Evolutionary conservation across 2,888 invertebrate genomes (phyloP).

Genomic region (Synergus gifuensis): DNA sequence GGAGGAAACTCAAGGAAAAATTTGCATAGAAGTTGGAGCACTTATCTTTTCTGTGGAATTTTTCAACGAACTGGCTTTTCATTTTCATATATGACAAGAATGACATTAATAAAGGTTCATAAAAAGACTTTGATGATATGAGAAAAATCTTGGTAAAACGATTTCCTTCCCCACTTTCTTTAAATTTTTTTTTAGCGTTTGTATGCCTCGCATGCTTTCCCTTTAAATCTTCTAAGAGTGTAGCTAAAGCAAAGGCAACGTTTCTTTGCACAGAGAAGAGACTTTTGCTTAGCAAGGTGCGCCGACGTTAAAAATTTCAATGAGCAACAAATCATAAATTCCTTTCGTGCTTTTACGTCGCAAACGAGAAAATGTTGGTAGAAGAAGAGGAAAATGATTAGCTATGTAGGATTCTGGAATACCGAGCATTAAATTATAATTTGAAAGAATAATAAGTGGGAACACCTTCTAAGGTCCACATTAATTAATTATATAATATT

Average conservation of each 20-base stretch:
- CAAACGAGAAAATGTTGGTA: conserved; percentile 17
- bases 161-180: conserved; percentile 43
- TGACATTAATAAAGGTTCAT: conserved; percentile 53
- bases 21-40: conserved; percentile 34
- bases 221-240: conserved; percentile 28
- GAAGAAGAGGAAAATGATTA: conserved; percentile 1
- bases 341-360: conserved; percentile 32
- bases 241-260: conserved; percentile 14
- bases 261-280: conserved; percentile 36
- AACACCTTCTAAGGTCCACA: too few species aligned
- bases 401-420: background rate
- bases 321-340: conserved; percentile 36
- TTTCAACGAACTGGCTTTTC: conserved; percentile 25
- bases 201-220: background rate
- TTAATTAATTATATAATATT: too few species aligned
- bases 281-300: background rate
- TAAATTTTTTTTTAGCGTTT: background rate
- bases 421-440: background rate
- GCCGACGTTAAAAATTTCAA: conserved; percentile 39
- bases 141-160: conserved; percentile 56
- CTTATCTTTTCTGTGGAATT: conserved; percentile 32
- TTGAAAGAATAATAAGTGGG: too few species aligned
- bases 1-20: background rate
- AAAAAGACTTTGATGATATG: conserved; percentile 51
- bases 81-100: conserved; percentile 32